Percentiles rank a stretch among this genome's conserved stretches.
phyloP scores from a whole-genome alignment of 2,797 vertebrate genomes.

The Acipenser transmontanus region DNA sequence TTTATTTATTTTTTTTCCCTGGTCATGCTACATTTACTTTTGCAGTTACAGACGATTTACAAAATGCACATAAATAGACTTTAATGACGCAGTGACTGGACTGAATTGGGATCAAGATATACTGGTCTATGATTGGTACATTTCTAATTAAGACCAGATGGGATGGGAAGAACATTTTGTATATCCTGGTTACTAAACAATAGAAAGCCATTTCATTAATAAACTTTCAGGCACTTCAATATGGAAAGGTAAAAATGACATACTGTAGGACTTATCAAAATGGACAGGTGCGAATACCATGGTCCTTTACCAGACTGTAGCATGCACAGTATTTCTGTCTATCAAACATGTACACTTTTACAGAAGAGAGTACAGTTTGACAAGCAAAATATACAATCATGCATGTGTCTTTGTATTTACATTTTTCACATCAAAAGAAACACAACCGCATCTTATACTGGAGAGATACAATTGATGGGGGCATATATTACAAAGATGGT shows the following conservation, averaged over 20 bases:
- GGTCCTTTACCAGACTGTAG: no score
- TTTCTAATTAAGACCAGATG: neutral
- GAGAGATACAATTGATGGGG: constrained; percentile 3
- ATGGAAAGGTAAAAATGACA: no score
- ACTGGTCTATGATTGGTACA: neutral
- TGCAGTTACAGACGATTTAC: constrained; percentile 1
- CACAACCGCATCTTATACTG: constrained; percentile 1
- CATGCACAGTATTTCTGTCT: no score
- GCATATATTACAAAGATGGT: constrained; percentile 17
- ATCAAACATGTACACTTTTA: no score
- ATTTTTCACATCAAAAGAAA: constrained; percentile 5
- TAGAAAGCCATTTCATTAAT: no score
- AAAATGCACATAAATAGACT: constrained; percentile 1
- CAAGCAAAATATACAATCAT: no score
- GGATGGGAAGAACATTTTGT: neutral
- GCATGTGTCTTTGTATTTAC: constrained; percentile 1
- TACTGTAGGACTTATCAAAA: no score
- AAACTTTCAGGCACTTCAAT: no score
- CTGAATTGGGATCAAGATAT: neutral
- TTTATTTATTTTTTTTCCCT: neutral
- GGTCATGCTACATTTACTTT: constrained; percentile 1
- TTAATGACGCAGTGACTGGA: neutral
- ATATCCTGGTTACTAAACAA: no score
- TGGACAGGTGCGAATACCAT: no score
- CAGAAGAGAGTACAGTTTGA: no score